Conservation (phyloP, 2,113 vertebrate genomes). For the Laticauda colubrina region DNA sequence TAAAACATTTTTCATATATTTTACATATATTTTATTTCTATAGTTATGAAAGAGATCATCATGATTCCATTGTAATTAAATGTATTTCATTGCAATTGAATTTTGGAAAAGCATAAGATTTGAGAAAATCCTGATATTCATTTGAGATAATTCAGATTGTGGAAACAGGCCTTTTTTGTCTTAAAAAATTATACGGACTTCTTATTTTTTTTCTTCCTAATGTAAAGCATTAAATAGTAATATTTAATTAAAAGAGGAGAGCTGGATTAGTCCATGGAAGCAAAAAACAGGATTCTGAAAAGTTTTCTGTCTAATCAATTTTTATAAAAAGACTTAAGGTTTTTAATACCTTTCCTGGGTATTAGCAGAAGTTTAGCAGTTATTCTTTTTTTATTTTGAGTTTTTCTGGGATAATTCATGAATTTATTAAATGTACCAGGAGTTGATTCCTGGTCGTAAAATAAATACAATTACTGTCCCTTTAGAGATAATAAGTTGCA, state of each 20-base stretch:
- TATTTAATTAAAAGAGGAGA: background rate
- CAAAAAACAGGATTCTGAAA: background rate
- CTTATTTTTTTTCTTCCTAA: background rate
- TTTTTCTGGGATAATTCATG: background rate
- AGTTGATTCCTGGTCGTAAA: background rate
- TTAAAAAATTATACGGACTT: background rate
- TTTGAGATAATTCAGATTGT: background rate
- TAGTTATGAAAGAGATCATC: background rate
- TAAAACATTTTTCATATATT: background rate
- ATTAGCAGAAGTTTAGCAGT: background rate
- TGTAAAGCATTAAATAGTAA: background rate
- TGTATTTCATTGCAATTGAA: background rate
- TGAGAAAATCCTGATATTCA: background rate
- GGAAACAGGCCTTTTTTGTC: background rate
- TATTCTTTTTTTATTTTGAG: background rate
- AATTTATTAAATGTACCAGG: background rate
- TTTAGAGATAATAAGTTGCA: background rate
- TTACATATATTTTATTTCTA: background rate
- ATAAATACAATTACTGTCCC: background rate
- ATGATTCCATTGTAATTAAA: background rate
- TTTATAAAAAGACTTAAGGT: background rate
- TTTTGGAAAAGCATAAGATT: background rate
- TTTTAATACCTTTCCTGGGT: background rate
- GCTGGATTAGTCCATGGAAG: background rate
- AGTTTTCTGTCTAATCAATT: background rate